Evolutionary conservation across 2,113 vertebrate species (phyloP).

Genomic region (Raja brachyura): DNA sequence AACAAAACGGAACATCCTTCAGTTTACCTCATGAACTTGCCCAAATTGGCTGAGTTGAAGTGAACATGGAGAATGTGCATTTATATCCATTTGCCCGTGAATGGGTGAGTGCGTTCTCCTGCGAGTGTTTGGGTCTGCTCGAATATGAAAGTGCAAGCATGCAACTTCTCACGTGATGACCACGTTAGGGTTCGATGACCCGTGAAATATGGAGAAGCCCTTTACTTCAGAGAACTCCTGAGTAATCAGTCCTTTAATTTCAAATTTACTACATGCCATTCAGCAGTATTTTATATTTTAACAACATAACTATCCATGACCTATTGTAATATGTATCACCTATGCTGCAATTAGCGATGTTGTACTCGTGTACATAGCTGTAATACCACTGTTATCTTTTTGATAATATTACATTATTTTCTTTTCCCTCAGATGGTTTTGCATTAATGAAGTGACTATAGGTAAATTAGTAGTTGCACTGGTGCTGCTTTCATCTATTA

Average conservation of each 20-base stretch:
- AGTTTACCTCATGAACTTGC: background rate
- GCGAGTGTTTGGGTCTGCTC: background rate
- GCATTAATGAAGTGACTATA: conserved; percentile 18
- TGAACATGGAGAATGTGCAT: conserved; percentile 28
- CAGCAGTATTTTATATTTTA: conserved; percentile 14
- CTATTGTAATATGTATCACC: conserved; percentile 24
- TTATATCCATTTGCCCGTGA: background rate
- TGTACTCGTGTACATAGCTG: conserved; percentile 4
- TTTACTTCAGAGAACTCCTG: conserved; percentile 29
- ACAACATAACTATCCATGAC: background rate
- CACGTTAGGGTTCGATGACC: conserved; percentile 30
- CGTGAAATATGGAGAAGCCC: conserved; percentile 9
- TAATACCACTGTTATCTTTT: background rate
- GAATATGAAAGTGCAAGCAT: conserved; percentile 32
- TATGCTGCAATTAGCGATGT: background rate
- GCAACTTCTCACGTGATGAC: conserved; percentile 20
- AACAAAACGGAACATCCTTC: background rate
- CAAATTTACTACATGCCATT: conserved; percentile 17
- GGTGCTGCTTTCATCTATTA: conserved; percentile 20
- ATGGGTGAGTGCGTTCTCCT: background rate
- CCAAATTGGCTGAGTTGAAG: background rate
- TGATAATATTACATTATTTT: background rate
- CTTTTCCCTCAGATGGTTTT: background rate
- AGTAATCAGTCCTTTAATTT: conserved; percentile 29
- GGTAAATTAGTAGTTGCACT: background rate